Percentiles rank a stretch among this genome's conserved stretches.
These are phyloP conservation scores for Sitta carolinensis DNA, from an alignment of 2,797 vertebrate species.

Conservation along the genomic window DNA sequence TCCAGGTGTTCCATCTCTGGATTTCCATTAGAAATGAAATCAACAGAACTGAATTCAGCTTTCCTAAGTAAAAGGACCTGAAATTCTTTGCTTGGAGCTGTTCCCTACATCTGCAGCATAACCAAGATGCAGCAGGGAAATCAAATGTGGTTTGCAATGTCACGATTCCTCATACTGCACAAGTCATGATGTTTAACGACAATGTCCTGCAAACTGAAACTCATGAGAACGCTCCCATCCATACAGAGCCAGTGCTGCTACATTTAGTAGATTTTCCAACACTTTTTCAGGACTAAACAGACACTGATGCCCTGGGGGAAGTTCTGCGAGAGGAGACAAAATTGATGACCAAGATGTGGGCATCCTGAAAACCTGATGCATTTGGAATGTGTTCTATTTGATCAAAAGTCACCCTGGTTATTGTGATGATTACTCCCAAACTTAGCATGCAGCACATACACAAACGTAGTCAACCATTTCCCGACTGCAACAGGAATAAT, in stretches of 20 bases:
- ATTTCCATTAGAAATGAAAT: background rate
- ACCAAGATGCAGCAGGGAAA: background rate
- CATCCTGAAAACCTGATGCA: background rate
- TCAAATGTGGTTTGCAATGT: background rate
- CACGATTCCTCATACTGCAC: background rate
- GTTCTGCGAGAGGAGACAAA: background rate
- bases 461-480: background rate
- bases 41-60: background rate
- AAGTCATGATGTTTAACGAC: background rate
- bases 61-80: background rate
- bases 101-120: background rate
- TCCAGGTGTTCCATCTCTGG: background rate
- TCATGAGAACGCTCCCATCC: background rate
- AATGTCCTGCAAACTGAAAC: background rate
- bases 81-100: background rate
- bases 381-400: background rate
- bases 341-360: background rate
- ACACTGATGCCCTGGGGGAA: background rate
- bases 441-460: background rate
- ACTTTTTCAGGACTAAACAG: background rate
- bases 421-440: background rate
- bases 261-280: background rate
- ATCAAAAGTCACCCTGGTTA: background rate
- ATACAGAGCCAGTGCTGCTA: background rate
- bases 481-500: background rate